Evolutionary conservation across 2,797 vertebrate species (phyloP), one percentile per base, ranked within the genome.

Genomic region (Ceryle rudis): DNA sequence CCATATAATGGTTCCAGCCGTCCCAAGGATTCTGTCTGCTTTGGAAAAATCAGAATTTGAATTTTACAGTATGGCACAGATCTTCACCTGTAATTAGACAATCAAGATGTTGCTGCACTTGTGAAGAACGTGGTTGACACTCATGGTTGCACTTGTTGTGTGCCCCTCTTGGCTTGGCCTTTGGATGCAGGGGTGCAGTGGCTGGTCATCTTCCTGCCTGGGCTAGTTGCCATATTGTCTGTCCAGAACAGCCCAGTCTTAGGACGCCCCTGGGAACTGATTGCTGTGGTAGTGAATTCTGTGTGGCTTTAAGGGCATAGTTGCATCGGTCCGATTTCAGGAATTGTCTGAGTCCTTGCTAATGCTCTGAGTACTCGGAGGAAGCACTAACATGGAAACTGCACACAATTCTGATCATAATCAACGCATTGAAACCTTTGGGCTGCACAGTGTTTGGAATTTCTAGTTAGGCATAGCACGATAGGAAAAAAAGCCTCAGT

Each of bases 51-150:
- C 39, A 41, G 16, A 61, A 31, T 73, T 67, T 81, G n/a, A 44
- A 5, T 65, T 71, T 65, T 51, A 22, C 21, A 12, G 1, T 42
- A 20, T 35, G 17, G 65, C 46, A 37, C 49, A 67, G 44, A 37
- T 41, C 42, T 52, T 81, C 49, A 5, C 18, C 11, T 51, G 11
- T 6, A 14, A 17, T 62, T 31, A 60, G 14, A 29, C 21, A 35
- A 2, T 17, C 20, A 5, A 1, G 1, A 28, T 12, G 12, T 55
- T 62, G 72, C 64, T 55, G 18, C 18, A 14, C 42, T 47, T 81
- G 16, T 26, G 44, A 0, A 49, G 46, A 5, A 39, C 44, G 33
- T 2, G 1, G 19, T 0, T 62, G 75, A 8, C 0, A 1, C n/a
- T 67, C 23, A 4, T 6, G 1, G 18, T 18, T 37, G n/a, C 31